Evolutionary conservation across 1,140 invertebrate species (phyloP), one percentile per base, ranked within the genome.

Genomic region (Aplysia californica): DNA sequence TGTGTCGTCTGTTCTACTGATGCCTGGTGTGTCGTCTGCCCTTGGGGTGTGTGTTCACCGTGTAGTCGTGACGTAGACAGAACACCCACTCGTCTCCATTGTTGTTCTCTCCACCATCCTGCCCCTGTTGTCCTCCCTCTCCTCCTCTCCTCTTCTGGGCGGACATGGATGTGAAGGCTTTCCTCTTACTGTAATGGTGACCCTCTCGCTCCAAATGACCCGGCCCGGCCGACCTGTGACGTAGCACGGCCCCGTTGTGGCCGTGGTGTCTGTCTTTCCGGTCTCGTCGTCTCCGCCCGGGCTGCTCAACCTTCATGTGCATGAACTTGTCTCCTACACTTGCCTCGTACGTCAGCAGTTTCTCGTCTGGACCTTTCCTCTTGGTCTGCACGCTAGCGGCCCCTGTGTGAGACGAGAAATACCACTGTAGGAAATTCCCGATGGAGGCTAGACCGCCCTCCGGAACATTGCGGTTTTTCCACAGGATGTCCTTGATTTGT

Each of bases 351-450:
- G 66, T 56, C 20, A 44, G 4, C 72, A 75, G 64, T 38, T 41
- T 4, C n/a, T 75, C 72, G n/a, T 36, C 59, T 75, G 41, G 61
- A 36, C 33, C 6, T n/a, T 41, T 26, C 36, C 5, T 69, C 35
- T 2, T 29, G 35, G 6, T 59, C 18, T 10, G 4, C 15, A 21
- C 0, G 44, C 33, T 23, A 26, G 41, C 44, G n/a, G n/a, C 56
- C 21, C 23, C 21, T 44, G 41, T 56, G 21, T 65, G 38, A 33
- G 76, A 44, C 33, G 44, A 71, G 44, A 82, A 85, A 50, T 80
- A 85, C 86, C 86, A 87, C 72, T 85, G 82, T 21, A 86, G 76
- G 23, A 86, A 83, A 10, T 82, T 87, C 39, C 82, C 79, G 33
- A 87, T 59, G 56, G 83, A 87, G 50, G 84, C 84, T 2, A 86